Base-by-base conservation (phyloP, 92 coral and sea anemone genomes). In the Palythoa grandiflora region DNA sequence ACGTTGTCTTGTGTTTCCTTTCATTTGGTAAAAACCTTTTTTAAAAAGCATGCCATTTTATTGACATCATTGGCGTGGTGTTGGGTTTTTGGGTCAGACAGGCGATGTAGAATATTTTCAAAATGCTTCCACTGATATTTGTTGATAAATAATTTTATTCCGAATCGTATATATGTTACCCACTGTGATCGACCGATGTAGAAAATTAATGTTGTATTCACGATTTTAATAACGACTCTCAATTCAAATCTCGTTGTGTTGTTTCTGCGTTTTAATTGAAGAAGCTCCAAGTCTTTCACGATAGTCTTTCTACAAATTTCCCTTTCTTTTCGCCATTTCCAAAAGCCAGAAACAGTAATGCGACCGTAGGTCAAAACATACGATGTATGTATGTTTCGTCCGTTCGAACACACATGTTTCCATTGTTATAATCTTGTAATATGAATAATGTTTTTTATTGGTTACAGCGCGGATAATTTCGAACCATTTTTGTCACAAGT, bases 401-500 rank as follows among this genome's bases (percentile, higher is more conserved):
- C 37, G 19, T 85, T 38, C 39, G 66, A 55, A 15, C 47, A 53
- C 71, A 51, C 61, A 81, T 39, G 71, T 81, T 81, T 66, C 86
- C 36, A 68, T 81, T 81, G 86, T 81, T 28, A 12, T 40, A 9
- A 48, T 21, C 12, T 68, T 81, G 86, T 44, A 89, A 85, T 84
- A 37, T 38, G 47, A 70, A 70, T 17, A 63, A 1, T 12, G 5
- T 35, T 6, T 35, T 70, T 70, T 70, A 3, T 59, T 59, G 16
- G 65, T 78, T 89, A 51, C 92, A 96, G 99, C 87, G 99, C 97
- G 38, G 96, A 96, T 51, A 95, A 95, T 75, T 96, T 95, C 72
- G 99, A 96, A 84, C 97, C 97, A 8, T 96, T 93, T 74, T 88
- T 96, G 66, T 96, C 99, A 15, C 96, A 95, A 89, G 96, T 96